Evolutionary conservation across 2,113 vertebrate species (phyloP).

Genomic region (Ochotona princeps): DNA sequence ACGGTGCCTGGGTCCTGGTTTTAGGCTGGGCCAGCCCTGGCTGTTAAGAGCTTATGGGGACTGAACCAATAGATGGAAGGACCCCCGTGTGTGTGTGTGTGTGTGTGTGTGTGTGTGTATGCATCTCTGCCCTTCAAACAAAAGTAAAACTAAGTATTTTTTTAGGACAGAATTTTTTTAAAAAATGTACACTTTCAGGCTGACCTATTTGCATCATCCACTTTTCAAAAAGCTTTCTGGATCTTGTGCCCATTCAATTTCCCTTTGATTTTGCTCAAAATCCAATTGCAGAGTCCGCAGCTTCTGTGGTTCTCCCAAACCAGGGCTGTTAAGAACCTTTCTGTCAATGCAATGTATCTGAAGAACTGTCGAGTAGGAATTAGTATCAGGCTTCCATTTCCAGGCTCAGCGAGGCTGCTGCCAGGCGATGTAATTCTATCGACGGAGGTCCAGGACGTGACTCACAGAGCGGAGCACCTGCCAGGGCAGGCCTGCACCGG

Average conservation of each 20-base stretch:
- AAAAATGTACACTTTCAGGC: not conserved
- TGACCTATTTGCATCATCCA: not conserved
- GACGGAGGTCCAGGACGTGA: not conserved
- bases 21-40: too few relatives aligned
- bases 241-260: slow-evolving; percentile 50
- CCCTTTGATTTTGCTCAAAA: slow-evolving; percentile 33
- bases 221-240: slow-evolving; percentile 57
- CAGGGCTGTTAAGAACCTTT: not conserved
- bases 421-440: slow-evolving; percentile 46
- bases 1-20: too few relatives aligned
- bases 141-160: too few relatives aligned
- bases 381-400: slow-evolving; percentile 13
- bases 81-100: too few relatives aligned
- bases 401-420: not conserved
- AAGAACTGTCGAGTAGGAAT: not conserved
- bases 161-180: too few relatives aligned
- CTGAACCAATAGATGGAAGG: too few relatives aligned
- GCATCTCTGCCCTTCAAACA: too few relatives aligned
- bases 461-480: not conserved
- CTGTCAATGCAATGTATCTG: not conserved
- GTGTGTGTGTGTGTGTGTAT: too few relatives aligned
- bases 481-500: not conserved
- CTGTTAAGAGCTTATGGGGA: too few relatives aligned
- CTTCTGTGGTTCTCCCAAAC: not conserved
- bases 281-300: slow-evolving; percentile 9